Conservation (phyloP, 2,113 vertebrate species). For the Anser cygnoides region DNA sequence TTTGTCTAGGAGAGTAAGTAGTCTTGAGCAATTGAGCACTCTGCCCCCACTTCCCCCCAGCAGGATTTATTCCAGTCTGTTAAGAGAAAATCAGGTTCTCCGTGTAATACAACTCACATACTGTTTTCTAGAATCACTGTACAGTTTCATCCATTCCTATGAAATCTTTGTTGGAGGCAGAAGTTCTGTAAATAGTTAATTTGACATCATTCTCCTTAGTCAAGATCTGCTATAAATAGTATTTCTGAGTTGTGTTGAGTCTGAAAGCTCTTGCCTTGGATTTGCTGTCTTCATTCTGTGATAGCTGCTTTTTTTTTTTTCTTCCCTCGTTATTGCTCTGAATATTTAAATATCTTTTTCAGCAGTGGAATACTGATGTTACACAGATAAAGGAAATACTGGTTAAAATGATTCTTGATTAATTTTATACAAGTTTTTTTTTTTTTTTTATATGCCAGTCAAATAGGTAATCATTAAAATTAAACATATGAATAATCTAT, state of each 20-base stretch:
- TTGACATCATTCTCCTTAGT: background rate
- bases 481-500: background rate
- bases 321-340: background rate
- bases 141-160: background rate
- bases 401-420: background rate
- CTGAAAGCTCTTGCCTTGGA: background rate
- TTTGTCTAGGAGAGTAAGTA: background rate
- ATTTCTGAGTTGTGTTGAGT: background rate
- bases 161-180: background rate
- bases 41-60: fast-evolving
- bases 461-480: constrained; percentile 22
- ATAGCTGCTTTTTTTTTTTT: background rate
- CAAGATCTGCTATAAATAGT: background rate
- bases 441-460: background rate
- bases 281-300: background rate
- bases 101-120: background rate
- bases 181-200: background rate
- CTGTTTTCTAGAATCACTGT: background rate
- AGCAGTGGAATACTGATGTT: background rate
- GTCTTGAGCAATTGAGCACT: background rate
- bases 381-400: background rate
- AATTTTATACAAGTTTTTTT: background rate
- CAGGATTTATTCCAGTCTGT: background rate
- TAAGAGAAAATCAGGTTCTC: background rate
- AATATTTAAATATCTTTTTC: background rate